Percentiles rank a stretch among this genome's conserved stretches.
These are phyloP conservation scores for Nannoperca australis DNA, from an alignment of 2,797 vertebrate species.

Conservation along the genomic window DNA sequence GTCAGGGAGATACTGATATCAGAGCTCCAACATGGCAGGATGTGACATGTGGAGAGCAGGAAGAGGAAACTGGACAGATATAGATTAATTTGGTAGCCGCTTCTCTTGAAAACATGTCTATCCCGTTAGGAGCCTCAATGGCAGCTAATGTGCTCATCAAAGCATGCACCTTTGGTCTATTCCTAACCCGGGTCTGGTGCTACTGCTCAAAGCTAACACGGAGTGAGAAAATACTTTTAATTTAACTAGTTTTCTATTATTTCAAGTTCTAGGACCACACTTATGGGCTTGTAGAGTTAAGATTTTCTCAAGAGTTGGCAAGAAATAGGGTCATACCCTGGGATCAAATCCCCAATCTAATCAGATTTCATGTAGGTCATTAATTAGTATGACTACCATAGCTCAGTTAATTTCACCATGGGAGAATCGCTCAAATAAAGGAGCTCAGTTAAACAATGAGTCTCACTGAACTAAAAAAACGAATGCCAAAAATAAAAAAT, in stretches of 20 bases:
- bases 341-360: slow-evolving; percentile 70
- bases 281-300: slow-evolving; percentile 15
- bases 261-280: slow-evolving; percentile 28
- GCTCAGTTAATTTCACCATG: slow-evolving; percentile 36
- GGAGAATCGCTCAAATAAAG: slow-evolving; percentile 10
- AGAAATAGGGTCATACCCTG: slow-evolving; percentile 35
- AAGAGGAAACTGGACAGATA: slow-evolving; percentile 81
- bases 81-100: slow-evolving; percentile 71
- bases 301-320: slow-evolving; percentile 26
- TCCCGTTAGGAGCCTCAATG: slow-evolving; percentile 60
- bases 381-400: slow-evolving; percentile 44
- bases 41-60: slow-evolving; percentile 77
- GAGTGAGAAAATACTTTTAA: slow-evolving; percentile 4
- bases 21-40: slow-evolving; percentile 76
- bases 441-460: slow-evolving; percentile 35
- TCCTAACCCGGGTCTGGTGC: slow-evolving; percentile 16
- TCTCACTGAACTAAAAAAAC: slow-evolving; percentile 27
- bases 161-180: slow-evolving; percentile 56
- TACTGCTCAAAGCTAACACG: neutral
- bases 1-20: slow-evolving; percentile 63
- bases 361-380: slow-evolving; percentile 68
- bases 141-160: slow-evolving; percentile 70
- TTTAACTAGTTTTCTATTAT: slow-evolving; percentile 41
- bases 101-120: slow-evolving; percentile 69
- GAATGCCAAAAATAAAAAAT: slow-evolving; percentile 30